phyloP scores from a whole-genome alignment of 2,113 vertebrate species.

The Neogobius melanostomus region DNA sequence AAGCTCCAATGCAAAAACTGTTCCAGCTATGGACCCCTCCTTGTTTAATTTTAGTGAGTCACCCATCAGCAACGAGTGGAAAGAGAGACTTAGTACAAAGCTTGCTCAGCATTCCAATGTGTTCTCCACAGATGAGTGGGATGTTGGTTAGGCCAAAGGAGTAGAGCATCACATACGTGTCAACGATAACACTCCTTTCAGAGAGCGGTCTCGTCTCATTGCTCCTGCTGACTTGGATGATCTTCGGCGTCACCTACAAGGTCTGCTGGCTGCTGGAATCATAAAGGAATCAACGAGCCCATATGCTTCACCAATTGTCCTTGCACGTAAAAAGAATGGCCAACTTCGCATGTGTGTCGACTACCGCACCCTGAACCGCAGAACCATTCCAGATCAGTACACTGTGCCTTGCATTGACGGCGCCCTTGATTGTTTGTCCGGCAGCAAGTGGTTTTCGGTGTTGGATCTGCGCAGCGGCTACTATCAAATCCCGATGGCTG shows the following conservation, averaged over 20 bases:
- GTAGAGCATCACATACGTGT: not conserved
- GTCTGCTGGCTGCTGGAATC: slow-evolving; percentile 1
- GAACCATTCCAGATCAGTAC: too few species aligned
- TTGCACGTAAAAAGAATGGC: not conserved
- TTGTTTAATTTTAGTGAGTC: slow-evolving; percentile 28
- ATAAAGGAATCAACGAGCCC: not conserved
- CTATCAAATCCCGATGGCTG: too few species aligned
- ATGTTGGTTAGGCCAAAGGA: slow-evolving; percentile 20
- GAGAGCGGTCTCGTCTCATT: not conserved
- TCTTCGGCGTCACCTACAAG: not conserved
- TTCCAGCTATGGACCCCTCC: not conserved
- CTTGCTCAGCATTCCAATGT: slow-evolving; percentile 1
- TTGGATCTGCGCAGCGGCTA: too few species aligned
- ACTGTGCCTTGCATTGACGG: too few species aligned
- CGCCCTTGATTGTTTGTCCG: too few species aligned
- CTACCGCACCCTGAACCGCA: not conserved
- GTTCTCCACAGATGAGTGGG: slow-evolving; percentile 35
- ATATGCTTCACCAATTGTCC: not conserved
- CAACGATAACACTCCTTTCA: not conserved
- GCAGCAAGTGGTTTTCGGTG: too few species aligned
- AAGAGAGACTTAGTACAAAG: slow-evolving; percentile 18
- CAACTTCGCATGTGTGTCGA: not conserved
- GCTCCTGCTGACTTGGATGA: not conserved
- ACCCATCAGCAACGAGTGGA: slow-evolving; percentile 23
- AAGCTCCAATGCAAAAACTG: not conserved